Conservation (phyloP, 2,113 vertebrate genomes). For the Bubalus kerabau region DNA sequence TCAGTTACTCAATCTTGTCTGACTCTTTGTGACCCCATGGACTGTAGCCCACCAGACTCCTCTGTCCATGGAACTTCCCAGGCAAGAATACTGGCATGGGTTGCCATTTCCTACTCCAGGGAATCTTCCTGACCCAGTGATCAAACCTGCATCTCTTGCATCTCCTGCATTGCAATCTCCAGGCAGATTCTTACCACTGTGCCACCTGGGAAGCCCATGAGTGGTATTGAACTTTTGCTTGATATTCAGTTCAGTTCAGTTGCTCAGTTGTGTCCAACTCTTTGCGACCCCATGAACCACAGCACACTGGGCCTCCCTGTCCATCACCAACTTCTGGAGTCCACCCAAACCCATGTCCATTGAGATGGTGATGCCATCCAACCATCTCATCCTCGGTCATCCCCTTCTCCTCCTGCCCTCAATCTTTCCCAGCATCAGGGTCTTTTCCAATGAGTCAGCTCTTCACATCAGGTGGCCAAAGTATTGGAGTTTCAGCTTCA, state of each 20-base stretch:
- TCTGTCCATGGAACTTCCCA: background rate
- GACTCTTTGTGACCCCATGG: background rate
- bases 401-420: no score
- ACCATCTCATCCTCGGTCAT: no score
- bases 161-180: background rate
- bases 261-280: fast-evolving
- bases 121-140: background rate
- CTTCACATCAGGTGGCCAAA: no score
- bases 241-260: background rate
- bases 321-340: no score
- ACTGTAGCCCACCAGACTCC: background rate
- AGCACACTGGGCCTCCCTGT: no score
- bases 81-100: background rate
- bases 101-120: background rate
- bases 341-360: no score
- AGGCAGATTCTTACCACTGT: background rate
- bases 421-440: no score
- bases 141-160: background rate
- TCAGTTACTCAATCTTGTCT: background rate
- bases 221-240: background rate
- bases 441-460: no score
- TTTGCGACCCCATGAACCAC: no score
- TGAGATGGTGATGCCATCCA: no score
- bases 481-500: no score
- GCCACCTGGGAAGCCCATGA: background rate